Evolutionary conservation across 1,140 invertebrate species (phyloP), one percentile per base, ranked within the genome.

Genomic region (Pseudomyrmex cubaensis): DNA sequence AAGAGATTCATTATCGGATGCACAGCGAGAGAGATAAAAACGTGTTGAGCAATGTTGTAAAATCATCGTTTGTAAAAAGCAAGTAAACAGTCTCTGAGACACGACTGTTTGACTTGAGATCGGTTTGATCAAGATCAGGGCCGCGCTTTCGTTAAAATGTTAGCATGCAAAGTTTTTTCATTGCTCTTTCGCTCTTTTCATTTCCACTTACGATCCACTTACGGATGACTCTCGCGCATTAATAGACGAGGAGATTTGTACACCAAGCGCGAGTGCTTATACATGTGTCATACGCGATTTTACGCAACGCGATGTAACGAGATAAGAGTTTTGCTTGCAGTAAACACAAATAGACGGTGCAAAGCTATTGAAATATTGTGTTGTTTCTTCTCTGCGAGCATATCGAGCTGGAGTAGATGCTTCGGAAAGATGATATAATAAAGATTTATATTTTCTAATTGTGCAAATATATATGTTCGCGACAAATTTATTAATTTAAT

Each of bases 181-280:
- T 69, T 59, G 20, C 20, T 59, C 20, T 52, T 25, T 46, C 22
- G 10, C 7, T 78, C 35, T 57, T 66, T 69, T 78, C 48, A 5
- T 78, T 78, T 15, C n/a, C 54, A 22, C 12, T 78, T 46, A 22
- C 20, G 5, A 46, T 1, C 44, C 56, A 54, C 44, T 70, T 70
- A 78, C 3, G 25, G 13, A 0, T 20, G 48, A 78, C 56, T 12
- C 7, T 12, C 7, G 64, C n/a, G 54, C 10, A 78, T 78, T 78
- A 78, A 78, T 78, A 59, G 10, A 12, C 15, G 4, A 44, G 25
- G 1, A 78, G 64, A 78, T 78, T 78, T 69, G 63, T 77, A 2
- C 57, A 69, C 20, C 52, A 8, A 78, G 20, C 17, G 5, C 20
- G 48, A 78, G 10, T 57, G 17, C 8, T 77, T 59, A 59, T 13